Evolutionary conservation across 2,888 invertebrate species (phyloP).

Genomic region (Caenorhabditis angaria): DNA sequence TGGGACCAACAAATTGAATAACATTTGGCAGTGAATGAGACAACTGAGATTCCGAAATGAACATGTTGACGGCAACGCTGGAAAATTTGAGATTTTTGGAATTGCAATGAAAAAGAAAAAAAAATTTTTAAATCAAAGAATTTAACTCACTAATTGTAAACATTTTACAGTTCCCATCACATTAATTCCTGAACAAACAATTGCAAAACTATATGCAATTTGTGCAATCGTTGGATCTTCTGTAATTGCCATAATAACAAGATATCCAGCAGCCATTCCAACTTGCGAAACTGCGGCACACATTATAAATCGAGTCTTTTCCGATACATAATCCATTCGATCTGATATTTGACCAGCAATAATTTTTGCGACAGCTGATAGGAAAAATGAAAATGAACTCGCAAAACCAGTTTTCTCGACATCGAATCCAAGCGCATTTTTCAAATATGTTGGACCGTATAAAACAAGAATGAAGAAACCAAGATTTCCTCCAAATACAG

Average conservation of each 20-base stretch:
- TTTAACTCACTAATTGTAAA: conserved; percentile 34
- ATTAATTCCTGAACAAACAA: conserved; percentile 43
- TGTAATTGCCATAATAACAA: conserved; percentile 24
- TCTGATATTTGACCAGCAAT: conserved; percentile 45
- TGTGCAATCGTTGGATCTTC: conserved; percentile 42
- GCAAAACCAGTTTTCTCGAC: conserved; percentile 42
- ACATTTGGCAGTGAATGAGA: conserved; percentile 24
- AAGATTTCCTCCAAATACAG: conserved; percentile 47
- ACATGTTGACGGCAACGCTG: conserved; percentile 28
- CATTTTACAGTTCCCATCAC: conserved; percentile 46
- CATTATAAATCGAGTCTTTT: conserved; percentile 43
- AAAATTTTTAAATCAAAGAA: no score
- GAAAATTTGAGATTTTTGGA: no score
- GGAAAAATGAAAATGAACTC: conserved; percentile 43
- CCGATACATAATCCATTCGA: conserved; percentile 30
- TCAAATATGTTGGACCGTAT: conserved; percentile 57
- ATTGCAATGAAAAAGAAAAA: no score
- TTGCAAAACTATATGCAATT: conserved; percentile 42
- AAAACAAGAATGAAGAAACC: conserved; percentile 52
- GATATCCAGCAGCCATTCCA: conserved; percentile 48
- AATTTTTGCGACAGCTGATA: conserved; percentile 46
- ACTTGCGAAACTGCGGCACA: conserved; percentile 53
- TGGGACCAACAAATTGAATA: conserved; percentile 24
- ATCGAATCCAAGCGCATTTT: conserved; percentile 39
- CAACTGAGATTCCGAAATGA: conserved; percentile 32